Evolutionary conservation across 2,113 vertebrate genomes (phyloP), one percentile per base, ranked within the genome.

Genomic region (Macaca mulatta): DNA sequence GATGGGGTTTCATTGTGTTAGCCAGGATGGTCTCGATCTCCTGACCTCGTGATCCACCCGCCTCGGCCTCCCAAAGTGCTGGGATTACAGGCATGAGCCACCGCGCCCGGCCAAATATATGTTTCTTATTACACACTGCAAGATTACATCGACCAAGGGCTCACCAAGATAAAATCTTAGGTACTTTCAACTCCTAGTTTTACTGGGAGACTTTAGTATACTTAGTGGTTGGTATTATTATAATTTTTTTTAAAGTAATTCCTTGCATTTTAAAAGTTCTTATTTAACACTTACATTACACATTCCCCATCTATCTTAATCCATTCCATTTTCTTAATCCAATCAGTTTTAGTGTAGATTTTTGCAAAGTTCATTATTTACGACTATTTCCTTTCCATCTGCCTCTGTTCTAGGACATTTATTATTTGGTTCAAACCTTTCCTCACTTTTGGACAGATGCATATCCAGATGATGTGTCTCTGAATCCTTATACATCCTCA

Each of bases 81-180:
- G 13, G 13, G 48, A 50, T 50, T 50, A 50, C 48, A 50, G 3
- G 48, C 48, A 14, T 50, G 48, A 50, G 48, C 48, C 13, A 50
- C 48, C 3, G 13, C 13, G 0, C 3, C 48, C 0, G 0, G 48
- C 48, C 48, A 50, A 50, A 50, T 50, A 50, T 50, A 14, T 64
- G 30, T 64, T 64, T 61, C 25, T 61, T 64, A 64, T 64, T 64
- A 64, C 27, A 32, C 27, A 32, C 61, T 64, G 30, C 13, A 64
- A 64, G 27, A 64, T 64, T 14, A 14, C 61, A 32, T 64, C 30
- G 5, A 64, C 5, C 61, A 64, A 64, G 12, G 61, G 27, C 61
- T 64, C 61, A 64, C 27, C 0, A 64, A 48, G 40, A 45, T 77
- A 43, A 89, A 55, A 59, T 59, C 38, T 30, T 87, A 38, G 38